Evolutionary conservation across 2,888 invertebrate species (phyloP).

Genomic region (Hirtodrosophila alboralis): DNA sequence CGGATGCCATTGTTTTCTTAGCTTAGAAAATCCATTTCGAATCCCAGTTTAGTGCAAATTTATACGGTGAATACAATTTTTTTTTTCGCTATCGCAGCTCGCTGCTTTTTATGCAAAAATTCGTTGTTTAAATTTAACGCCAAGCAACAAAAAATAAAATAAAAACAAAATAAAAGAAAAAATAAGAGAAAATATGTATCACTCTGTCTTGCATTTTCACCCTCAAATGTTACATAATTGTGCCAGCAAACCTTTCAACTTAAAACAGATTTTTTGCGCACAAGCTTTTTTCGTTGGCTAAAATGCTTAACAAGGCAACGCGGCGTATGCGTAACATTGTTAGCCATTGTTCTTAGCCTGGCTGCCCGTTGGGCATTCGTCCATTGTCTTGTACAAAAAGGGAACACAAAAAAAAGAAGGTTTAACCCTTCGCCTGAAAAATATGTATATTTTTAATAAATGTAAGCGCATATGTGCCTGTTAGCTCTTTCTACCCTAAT

Average conservation of each 20-base stretch:
- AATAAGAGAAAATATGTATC: conserved; percentile 8
- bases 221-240: conserved; percentile 62
- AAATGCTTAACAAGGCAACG: conserved; percentile 21
- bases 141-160: conserved; percentile 27
- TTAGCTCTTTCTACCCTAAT: conserved; percentile 4
- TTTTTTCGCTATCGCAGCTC: conserved; percentile 12
- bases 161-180: background rate
- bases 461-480: conserved; percentile 11
- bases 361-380: conserved; percentile 46
- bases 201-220: conserved; percentile 20
- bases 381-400: conserved; percentile 28
- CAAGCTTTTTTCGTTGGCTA: conserved; percentile 10
- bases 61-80: conserved; percentile 62
- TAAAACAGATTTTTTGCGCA: conserved; percentile 37
- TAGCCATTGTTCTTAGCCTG: conserved; percentile 58
- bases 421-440: conserved; percentile 7
- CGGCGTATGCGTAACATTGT: conserved; percentile 66
- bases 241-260: conserved; percentile 48
- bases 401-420: conserved; percentile 19
- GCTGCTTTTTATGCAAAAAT: conserved; percentile 19
- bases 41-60: conserved; percentile 81
- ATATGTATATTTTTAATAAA: conserved; percentile 20
- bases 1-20: conserved; percentile 67
- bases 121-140: conserved; percentile 71
- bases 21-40: conserved; percentile 74